These are phyloP conservation scores for Euspilapteryx auroguttella DNA, from an alignment of 2,888 invertebrate species.

Conservation along the genomic window DNA sequence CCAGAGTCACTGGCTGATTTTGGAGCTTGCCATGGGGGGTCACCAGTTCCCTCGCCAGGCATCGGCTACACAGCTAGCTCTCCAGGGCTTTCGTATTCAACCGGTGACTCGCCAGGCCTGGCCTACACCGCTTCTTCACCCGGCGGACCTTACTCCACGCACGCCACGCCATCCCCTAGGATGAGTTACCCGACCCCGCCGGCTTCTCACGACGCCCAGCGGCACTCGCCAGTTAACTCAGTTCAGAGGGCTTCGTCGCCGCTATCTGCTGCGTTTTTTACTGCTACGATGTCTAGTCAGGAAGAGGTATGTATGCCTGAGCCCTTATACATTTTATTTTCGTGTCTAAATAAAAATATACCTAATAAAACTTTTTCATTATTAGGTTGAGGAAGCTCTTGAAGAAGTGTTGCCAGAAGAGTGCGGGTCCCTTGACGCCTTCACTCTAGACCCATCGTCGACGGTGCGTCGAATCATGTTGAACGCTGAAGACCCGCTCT, in stretches of 20 bases:
- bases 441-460: constrained; percentile 66
- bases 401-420: constrained; percentile 84
- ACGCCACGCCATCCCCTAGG: constrained; percentile 65
- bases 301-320: constrained; percentile 60
- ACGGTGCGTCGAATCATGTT: constrained; percentile 84
- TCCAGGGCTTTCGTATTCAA: constrained; percentile 79
- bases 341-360: no score
- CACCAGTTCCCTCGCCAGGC: constrained; percentile 54
- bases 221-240: constrained; percentile 61
- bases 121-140: constrained; percentile 41
- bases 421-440: constrained; percentile 64
- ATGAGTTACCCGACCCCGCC: constrained; percentile 85
- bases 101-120: constrained; percentile 53
- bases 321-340: no score
- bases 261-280: constrained; percentile 81
- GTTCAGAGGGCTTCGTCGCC: constrained; percentile 79
- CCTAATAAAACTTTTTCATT: no score
- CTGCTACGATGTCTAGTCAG: constrained; percentile 82
- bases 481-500: constrained; percentile 81
- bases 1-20: constrained; percentile 82
- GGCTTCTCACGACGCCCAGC: constrained; percentile 82
- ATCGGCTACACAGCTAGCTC: constrained; percentile 43
- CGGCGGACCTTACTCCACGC: constrained; percentile 26
- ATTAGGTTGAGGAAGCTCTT: constrained; percentile 78
- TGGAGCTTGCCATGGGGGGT: constrained; percentile 73